Base-by-base conservation (phyloP, 2,113 vertebrate genomes). In the Mus spicilegus region DNA sequence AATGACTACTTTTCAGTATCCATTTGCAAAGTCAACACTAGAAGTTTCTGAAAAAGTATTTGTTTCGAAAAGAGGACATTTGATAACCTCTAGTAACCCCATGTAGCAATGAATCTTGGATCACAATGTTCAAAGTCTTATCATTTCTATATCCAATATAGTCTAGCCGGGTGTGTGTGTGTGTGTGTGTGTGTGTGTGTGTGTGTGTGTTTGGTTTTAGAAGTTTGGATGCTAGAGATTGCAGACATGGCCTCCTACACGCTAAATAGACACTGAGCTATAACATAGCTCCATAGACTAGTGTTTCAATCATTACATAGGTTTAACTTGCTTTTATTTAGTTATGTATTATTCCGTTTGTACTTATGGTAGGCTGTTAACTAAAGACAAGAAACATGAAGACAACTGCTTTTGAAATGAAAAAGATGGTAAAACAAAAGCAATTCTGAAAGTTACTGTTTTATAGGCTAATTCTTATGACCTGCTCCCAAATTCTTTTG, bases 1-100 rank as follows among this genome's bases (percentile, higher is more conserved):
- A 82, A 49, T 81, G 42, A 54, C 14, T 39, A 49, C 22, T 72
- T 91, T 92, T 72, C 49, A 65, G 58, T 69, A 77, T 92, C 16
- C 67, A n/a, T 82, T 81, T 54, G 36, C 28, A 91, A 93, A 89
- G 58, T 75, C 42, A 89, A 69, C 28, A 93, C 73, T 89, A 86
- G 33, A 56, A 78, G 56, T 87, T 82, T 65, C 30, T 93, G 84
- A 7, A 84, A 84, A 89, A 67, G 33, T 72, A 61, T 17, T 92
- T 33, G 70, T 75, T 96, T 81, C 26, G 56, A 89, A 80, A 49
- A 76, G 51, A 30, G 58, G 33, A 87, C 30, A 26, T 77, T 90
- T 65, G 70, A 82, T 90, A 93, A 75, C 26, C 7, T 88, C 14
- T 72, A 77, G 12, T 94, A 51, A 92, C 36, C 28, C 33, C 73